Evolutionary conservation across 1,140 invertebrate genomes (phyloP).

Genomic region (Pygmarrhopalites habei): DNA sequence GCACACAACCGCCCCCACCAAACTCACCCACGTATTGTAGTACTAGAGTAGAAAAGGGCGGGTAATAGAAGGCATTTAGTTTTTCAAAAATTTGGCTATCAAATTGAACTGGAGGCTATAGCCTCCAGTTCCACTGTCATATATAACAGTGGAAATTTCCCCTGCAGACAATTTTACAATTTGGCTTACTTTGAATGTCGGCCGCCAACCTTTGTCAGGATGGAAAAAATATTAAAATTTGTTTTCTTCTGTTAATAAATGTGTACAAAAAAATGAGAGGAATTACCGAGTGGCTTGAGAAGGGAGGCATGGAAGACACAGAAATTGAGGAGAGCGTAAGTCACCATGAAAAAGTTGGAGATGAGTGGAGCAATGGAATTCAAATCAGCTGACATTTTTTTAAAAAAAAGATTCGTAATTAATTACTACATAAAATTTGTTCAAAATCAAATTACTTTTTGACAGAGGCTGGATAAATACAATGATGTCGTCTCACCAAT

Average conservation of each 20-base stretch:
- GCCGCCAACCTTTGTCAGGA: slow-evolving; percentile 78
- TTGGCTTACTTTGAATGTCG: slow-evolving; percentile 66
- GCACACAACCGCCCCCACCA: slow-evolving; percentile 81
- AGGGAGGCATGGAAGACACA: slow-evolving; percentile 76
- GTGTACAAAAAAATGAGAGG: not conserved
- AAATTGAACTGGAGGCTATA: not conserved
- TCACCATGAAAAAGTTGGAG: slow-evolving; percentile 59
- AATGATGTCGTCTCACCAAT: slow-evolving; percentile 76
- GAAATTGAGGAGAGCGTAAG: slow-evolving; percentile 58
- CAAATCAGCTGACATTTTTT: slow-evolving; percentile 56
- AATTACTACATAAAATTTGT: not conserved
- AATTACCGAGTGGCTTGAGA: slow-evolving; percentile 59
- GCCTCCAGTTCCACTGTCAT: not conserved
- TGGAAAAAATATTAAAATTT: not conserved
- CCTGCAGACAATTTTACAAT: too few species aligned
- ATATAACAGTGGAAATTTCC: too few species aligned
- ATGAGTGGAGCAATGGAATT: slow-evolving; percentile 58
- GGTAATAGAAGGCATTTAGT: too few species aligned
- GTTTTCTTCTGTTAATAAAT: not conserved
- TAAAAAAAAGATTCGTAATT: slow-evolving; percentile 59
- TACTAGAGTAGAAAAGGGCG: slow-evolving; percentile 62
- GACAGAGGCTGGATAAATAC: slow-evolving; percentile 58
- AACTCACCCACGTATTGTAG: slow-evolving; percentile 89
- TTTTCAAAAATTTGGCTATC: not conserved
- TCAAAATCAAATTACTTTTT: not conserved